phyloP scores from a whole-genome alignment of 2,113 vertebrate genomes.

The Oreochromis aureus region DNA sequence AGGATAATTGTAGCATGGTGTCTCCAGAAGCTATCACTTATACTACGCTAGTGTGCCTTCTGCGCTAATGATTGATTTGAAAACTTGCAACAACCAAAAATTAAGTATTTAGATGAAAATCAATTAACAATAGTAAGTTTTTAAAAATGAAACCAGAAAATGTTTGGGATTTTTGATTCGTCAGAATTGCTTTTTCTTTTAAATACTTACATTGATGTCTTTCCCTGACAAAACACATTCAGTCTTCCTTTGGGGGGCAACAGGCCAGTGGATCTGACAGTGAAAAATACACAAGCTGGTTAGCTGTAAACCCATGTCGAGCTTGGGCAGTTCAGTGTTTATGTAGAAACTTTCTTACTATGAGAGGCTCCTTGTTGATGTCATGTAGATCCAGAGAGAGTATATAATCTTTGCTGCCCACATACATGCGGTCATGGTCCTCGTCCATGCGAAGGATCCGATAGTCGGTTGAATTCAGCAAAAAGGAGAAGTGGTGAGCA shows the following conservation, averaged over 20 bases:
- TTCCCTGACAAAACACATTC: slow-evolving; percentile 97
- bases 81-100: not conserved
- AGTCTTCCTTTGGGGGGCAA: slow-evolving; percentile 86
- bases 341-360: slow-evolving; percentile 76
- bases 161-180: not conserved
- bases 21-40: not conserved
- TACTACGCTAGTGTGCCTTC: not conserved
- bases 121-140: not conserved
- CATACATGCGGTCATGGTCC: slow-evolving; percentile 98
- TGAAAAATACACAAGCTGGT: slow-evolving; percentile 2
- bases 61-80: not conserved
- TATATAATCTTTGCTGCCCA: slow-evolving; percentile 98
- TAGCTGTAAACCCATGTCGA: not conserved
- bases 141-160: not conserved
- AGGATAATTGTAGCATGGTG: not conserved
- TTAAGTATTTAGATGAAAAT: not conserved
- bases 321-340: not conserved
- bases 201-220: slow-evolving; percentile 88
- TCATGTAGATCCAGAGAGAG: slow-evolving; percentile 95
- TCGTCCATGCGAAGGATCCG: slow-evolving; percentile 96
- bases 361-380: slow-evolving; percentile 98
- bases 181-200: not conserved
- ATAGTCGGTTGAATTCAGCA: slow-evolving; percentile 95
- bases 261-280: slow-evolving; percentile 93
- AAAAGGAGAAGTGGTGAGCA: slow-evolving; percentile 93